These are phyloP conservation scores for Tinea semifulvella DNA, from an alignment of 2,888 invertebrate species.

Conservation along the genomic window DNA sequence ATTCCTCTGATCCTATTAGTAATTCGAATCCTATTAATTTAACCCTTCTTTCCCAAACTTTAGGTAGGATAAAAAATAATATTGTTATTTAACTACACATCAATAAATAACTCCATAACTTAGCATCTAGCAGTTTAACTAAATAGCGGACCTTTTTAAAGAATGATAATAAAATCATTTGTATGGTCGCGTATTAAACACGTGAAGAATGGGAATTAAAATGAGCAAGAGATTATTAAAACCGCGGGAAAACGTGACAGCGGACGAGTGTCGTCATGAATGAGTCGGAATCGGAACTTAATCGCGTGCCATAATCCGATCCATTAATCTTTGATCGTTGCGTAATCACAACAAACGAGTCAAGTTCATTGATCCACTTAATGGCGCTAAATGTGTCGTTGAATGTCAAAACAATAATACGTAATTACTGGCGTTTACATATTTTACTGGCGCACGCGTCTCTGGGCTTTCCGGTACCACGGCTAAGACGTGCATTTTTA, in stretches of 20 bases:
- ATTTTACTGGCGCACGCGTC: slow-evolving; percentile 11
- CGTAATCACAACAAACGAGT: slow-evolving; percentile 57
- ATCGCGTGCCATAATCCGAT: slow-evolving; percentile 66
- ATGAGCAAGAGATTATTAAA: slow-evolving; percentile 55
- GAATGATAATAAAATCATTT: too few relatives aligned
- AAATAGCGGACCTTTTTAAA: too few relatives aligned
- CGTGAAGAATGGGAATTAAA: slow-evolving; percentile 32
- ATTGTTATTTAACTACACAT: too few relatives aligned
- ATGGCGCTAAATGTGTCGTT: slow-evolving; percentile 62
- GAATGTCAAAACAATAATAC: slow-evolving; percentile 64
- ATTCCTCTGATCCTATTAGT: too few relatives aligned
- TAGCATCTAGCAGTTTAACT: too few relatives aligned
- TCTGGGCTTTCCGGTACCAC: slow-evolving; percentile 1
- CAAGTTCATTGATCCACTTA: slow-evolving; percentile 68
- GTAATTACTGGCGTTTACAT: slow-evolving; percentile 30
- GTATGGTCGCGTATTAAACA: too few relatives aligned
- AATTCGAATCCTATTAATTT: too few relatives aligned
- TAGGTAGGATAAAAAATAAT: too few relatives aligned
- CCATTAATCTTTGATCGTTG: slow-evolving; percentile 65
- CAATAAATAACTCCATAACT: too few relatives aligned
- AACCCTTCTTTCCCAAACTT: too few relatives aligned
- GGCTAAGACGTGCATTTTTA: too few relatives aligned
- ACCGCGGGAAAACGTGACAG: slow-evolving; percentile 38
- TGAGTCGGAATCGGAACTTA: slow-evolving; percentile 64
- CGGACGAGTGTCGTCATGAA: too few relatives aligned